A percentile compares a stretch with the other conserved stretches of the same genome.
Conservation (phyloP, 2,888 invertebrate species). For the Caenorhabditis plicata region DNA sequence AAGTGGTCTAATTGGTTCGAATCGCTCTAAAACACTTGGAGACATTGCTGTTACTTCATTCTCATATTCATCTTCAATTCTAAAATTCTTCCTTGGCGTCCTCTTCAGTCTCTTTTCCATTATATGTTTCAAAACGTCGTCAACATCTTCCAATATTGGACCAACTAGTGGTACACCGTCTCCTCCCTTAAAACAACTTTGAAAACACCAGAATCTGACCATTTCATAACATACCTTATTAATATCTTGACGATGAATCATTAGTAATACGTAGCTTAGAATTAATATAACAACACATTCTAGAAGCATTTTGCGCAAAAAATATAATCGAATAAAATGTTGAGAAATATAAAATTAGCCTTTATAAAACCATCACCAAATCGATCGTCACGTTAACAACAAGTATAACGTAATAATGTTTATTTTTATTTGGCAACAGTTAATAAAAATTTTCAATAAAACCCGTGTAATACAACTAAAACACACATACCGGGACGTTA, state of each 20-base stretch:
- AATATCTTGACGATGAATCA: constrained; percentile 19
- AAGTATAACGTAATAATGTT: no score
- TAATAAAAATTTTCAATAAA: no score
- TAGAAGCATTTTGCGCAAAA: constrained; percentile 14
- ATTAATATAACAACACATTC: constrained; percentile 16
- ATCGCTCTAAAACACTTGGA: constrained; percentile 9
- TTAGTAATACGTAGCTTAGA: constrained; percentile 17
- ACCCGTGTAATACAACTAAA: no score
- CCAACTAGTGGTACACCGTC: constrained; percentile 26
- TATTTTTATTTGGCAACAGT: no score
- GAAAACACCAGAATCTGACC: not conserved
- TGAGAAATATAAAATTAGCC: not conserved
- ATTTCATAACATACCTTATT: constrained; percentile 11
- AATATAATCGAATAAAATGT: no score
- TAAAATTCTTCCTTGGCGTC: not conserved
- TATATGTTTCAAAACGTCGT: constrained; percentile 9
- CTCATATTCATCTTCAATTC: constrained; percentile 8
- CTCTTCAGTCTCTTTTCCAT: constrained; percentile 9
- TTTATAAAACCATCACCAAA: no score
- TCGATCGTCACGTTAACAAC: no score
- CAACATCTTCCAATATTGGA: constrained; percentile 20
- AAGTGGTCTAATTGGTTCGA: constrained; percentile 12
- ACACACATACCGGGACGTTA: no score
- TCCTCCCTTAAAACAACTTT: constrained; percentile 13
- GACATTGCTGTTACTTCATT: no score